These are phyloP conservation scores for Ornithoptera alexandrae DNA, from an alignment of 2,888 invertebrate species.

Conservation along the genomic window DNA sequence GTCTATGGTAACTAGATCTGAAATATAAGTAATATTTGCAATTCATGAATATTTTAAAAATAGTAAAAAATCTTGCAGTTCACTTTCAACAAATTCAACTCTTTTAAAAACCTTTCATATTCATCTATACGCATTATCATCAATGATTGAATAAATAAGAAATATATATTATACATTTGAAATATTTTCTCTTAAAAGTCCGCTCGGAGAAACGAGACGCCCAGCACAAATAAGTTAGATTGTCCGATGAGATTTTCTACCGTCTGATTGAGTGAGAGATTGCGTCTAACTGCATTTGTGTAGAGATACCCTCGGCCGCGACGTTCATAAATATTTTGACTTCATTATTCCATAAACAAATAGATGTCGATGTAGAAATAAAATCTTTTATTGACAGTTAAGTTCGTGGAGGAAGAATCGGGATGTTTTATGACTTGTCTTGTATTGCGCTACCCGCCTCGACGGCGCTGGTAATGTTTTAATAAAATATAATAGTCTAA, in stretches of 20 bases:
- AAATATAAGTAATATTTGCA: neutral
- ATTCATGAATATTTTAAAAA: no score
- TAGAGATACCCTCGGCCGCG: constrained; percentile 19
- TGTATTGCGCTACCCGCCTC: constrained; percentile 8
- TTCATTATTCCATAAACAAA: constrained; percentile 22
- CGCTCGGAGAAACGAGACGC: constrained; percentile 20
- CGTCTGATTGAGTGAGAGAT: constrained; percentile 29
- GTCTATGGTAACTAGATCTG: no score
- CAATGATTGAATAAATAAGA: neutral
- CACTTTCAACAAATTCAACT: neutral
- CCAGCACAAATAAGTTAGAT: constrained; percentile 27
- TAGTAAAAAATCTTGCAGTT: neutral
- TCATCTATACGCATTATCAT: neutral
- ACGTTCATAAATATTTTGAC: constrained; percentile 28
- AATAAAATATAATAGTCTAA: constrained; percentile 17
- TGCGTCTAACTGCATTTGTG: constrained; percentile 30
- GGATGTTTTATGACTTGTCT: constrained; percentile 12
- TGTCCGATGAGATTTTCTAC: constrained; percentile 29
- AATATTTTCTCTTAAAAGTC: constrained; percentile 22
- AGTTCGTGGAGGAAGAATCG: constrained; percentile 5
- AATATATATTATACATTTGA: constrained; percentile 3
- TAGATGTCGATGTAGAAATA: constrained; percentile 9
- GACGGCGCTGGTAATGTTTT: constrained; percentile 6
- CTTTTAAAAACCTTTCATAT: neutral
- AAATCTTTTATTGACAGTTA: constrained; percentile 21